Evolutionary conservation across 2,113 vertebrate species (phyloP), one percentile per base, ranked within the genome.

Genomic region (Aramus guarauna): DNA sequence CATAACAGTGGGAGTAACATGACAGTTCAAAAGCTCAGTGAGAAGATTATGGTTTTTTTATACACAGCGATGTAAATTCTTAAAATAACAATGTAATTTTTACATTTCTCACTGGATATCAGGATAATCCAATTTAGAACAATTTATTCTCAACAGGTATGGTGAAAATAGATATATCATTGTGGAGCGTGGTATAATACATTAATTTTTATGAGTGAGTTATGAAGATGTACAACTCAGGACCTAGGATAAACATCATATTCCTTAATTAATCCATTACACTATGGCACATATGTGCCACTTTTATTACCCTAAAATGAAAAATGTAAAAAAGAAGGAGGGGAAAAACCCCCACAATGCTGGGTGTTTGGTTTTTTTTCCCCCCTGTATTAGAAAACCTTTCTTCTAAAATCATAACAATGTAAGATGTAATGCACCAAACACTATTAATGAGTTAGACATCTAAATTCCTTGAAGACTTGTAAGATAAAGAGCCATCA

Each of bases 251-350:
- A 98, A 98, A 98, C 98, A 98, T 98, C 90, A 95, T 97, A 97
- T 97, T 97, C 97, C 97, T 98, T 98, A 98, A 98, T 98, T 98
- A 98, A 98, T 98, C 97, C 97, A 97, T 98, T 98, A 98, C 41
- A 41, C 95, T 96, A 78, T 67, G 87, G 96, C 96, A 97, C 96
- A 94, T 98, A 97, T 69, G 90, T 97, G 97, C 97, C 96, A 90
- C 93, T 98, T 98, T 98, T 98, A 98, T 97, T 97, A 95, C 94
- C 90, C 75, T 97, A 97, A 98, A 97, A 97, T 98, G 97, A 98
- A 97, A 97, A 97, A 97, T 92, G 30, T n/a, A 74, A 87, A 90
- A 53, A 53, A 53, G 52, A 53, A 53, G 26, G 52, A 15, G 52
- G 50, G 50, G 15, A 9, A 16, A 53, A 53, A 29, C 8, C 14